Evolutionary conservation across 2,888 invertebrate species (phyloP), one percentile per base, ranked within the genome.

Genomic region (Tiliacea aurago): DNA sequence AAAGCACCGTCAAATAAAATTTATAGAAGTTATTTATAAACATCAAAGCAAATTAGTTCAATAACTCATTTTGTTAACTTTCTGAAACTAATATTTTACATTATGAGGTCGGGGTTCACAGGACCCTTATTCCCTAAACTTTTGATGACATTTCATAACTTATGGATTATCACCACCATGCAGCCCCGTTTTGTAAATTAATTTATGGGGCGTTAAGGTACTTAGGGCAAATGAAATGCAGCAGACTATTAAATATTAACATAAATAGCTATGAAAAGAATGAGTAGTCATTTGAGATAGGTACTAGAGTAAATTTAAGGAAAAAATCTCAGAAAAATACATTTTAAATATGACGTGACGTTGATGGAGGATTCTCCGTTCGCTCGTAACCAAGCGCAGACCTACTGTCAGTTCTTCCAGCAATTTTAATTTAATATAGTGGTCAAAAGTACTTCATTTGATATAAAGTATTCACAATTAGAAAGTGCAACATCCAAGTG

Each of bases 91-190:
- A 75, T 33, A 51, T 67, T 67, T 76, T 67, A 53, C 47, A 53
- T 61, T 53, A 47, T 43, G 51, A 59, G 45, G 0, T 18, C 37
- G 13, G 41, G 53, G 15, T 77, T 47, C 59, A 15, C n/a, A 23
- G 33, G 15, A 11, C 9, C n/a, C 18, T 23, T 47, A 41, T 15
- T 49, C 41, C 47, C 11, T 4, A 28, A 75, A 75, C 61, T 61
- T 69, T 61, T 70, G 77, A 59, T 45, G 45, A 51, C 15, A 61
- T 61, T 43, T 61, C 47, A 49, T 37, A 75, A 61, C 20, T 75
- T 69, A 75, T 68, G 41, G 69, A 33, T n/a, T 61, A 43, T 61
- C 47, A 49, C 47, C 53, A n/a, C 59, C 10, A 33, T 61, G 20
- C 20, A 20, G 43, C 41, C 15, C 69, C 59, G 61, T 75, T 69